phyloP scores from a whole-genome alignment of 1,140 invertebrate genomes.

The Trialeurodes vaporariorum region DNA sequence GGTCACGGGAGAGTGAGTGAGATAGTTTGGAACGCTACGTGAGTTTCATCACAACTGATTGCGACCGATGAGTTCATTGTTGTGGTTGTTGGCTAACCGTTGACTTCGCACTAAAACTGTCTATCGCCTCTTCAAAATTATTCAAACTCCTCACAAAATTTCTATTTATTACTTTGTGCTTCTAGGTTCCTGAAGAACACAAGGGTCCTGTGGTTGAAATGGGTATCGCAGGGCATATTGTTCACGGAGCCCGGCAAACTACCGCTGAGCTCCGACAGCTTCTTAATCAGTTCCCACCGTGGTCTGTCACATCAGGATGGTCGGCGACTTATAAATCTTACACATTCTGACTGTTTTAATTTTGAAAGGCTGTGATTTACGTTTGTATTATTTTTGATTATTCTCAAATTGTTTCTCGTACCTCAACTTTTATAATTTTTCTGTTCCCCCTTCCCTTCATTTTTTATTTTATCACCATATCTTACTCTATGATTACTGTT shows the following conservation, averaged over 20 bases:
- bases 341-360: slow-evolving; percentile 15
- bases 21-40: no score
- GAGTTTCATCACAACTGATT: no score
- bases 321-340: slow-evolving; percentile 43
- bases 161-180: no score
- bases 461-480: neutral
- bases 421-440: neutral
- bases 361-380: neutral
- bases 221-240: slow-evolving; percentile 46
- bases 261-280: slow-evolving; percentile 41
- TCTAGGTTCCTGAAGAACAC: slow-evolving; percentile 11
- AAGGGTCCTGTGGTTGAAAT: slow-evolving; percentile 40
- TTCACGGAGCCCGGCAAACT: slow-evolving; percentile 45
- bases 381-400: neutral
- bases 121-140: no score
- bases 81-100: no score
- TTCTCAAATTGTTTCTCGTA: neutral
- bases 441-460: neutral
- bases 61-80: no score
- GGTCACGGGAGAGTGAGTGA: no score
- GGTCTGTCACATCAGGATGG: slow-evolving; percentile 46
- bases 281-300: slow-evolving; percentile 44
- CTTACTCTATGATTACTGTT: neutral
- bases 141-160: no score
- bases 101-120: no score